Evolutionary conservation across 2,113 vertebrate species (phyloP), one percentile per base, ranked within the genome.

Genomic region (Elachura formosa): DNA sequence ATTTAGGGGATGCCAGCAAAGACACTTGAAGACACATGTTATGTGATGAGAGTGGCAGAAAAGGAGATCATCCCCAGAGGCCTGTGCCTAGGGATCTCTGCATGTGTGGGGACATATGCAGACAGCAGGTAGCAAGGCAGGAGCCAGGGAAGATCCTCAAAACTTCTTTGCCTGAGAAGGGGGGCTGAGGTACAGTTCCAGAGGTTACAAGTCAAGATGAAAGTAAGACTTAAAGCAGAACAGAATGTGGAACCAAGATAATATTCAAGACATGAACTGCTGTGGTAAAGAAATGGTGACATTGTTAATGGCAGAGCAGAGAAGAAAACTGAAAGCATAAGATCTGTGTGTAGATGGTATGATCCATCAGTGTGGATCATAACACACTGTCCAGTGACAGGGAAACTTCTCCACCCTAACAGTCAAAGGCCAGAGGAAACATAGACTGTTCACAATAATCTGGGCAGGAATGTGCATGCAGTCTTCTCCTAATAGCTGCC

Each of bases 101-200:
- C 2, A 2, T 9, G 8, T 26, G 2, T 77, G 10, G 5, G 11
- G 22, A 73, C 7, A 12, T 25, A 51, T 5, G 1, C 36, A 80
- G 13, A 33, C 38, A 66, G 16, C 19, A 48, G 31, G 4, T 7
- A 85, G 43, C 13, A 55, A 5, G 75, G 26, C 12, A 68, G 13
- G n/a, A 51, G 40, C 23, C 4, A 2, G 54, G 48, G 9, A 83
- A 72, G 17, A 20, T 54, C 24, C 4, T 0, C 0, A 51, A 17
- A 40, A 68, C 31, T 1, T 0, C 14, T 61, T 67, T 80, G 25
- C 14, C 48, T 33, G 34, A 51, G 56, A 40, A 87, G 15, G 62
- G 14, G 8, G 38, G 16, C 24, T 92, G 66, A 88, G 12, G 4
- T 24, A 36, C 6, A 62, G 41, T 11, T 13, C 16, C 38, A 34